Evolutionary conservation across 2,113 vertebrate species (phyloP).

Genomic region (Myanophis thanlyinensis): DNA sequence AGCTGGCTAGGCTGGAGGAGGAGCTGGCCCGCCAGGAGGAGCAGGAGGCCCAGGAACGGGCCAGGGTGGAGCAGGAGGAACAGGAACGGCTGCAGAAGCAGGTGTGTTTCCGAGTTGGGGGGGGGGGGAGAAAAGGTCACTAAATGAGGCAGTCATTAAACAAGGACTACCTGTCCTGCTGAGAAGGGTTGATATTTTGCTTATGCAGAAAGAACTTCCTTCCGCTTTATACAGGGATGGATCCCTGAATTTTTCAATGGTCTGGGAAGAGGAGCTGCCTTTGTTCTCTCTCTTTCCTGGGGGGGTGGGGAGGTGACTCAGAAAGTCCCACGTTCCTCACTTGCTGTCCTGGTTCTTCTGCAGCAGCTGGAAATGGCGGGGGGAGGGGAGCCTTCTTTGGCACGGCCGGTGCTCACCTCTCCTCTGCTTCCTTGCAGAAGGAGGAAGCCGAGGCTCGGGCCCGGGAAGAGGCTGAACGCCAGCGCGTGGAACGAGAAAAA

Average conservation of each 20-base stretch:
- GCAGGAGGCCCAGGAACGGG: conserved; percentile 74
- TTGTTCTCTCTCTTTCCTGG: too few relatives aligned
- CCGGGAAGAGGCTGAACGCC: conserved; percentile 84
- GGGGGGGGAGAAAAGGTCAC: background rate
- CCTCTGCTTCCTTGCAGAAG: conserved; percentile 68
- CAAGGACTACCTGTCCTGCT: background rate
- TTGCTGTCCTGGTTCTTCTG: background rate
- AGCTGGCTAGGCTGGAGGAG: conserved; percentile 72
- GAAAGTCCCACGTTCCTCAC: background rate
- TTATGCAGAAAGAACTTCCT: background rate
- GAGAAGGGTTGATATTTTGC: background rate
- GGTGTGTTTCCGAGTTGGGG: conserved; percentile 58
- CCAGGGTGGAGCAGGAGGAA: conserved; percentile 83
- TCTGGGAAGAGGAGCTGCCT: background rate
- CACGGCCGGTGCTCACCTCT: background rate
- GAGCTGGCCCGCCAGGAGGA: conserved; percentile 69
- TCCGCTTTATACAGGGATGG: background rate
- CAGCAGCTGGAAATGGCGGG: background rate
- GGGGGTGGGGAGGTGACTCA: rapidly evolving
- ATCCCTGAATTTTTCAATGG: background rate
- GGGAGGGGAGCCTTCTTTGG: background rate
- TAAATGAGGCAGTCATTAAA: background rate
- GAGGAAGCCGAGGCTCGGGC: conserved; percentile 87
- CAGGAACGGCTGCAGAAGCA: conserved; percentile 88
- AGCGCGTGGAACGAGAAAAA: conserved; percentile 91